Conservation (phyloP, 1,140 invertebrate species). For the Saccostrea glomerata region DNA sequence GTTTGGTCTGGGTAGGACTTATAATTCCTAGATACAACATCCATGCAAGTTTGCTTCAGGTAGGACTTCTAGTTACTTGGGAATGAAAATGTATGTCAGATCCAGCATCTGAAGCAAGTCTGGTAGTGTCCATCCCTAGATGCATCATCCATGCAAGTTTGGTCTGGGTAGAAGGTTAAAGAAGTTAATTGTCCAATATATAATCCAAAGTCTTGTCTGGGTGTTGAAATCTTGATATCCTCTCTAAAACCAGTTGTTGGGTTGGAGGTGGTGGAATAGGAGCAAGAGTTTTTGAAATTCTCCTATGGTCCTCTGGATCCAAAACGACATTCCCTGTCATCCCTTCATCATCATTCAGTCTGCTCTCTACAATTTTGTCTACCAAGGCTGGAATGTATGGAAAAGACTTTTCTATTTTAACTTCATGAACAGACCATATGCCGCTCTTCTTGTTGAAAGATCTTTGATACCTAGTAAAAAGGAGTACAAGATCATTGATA, state of each 20-base stretch:
- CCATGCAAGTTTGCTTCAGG: too few relatives aligned
- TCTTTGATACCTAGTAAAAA: not conserved
- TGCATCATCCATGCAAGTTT: too few relatives aligned
- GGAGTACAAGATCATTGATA: too few relatives aligned
- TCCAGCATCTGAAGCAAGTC: too few relatives aligned
- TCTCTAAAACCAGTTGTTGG: not conserved
- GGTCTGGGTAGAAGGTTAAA: too few relatives aligned
- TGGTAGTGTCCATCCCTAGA: too few relatives aligned
- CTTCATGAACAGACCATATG: conserved; percentile 19
- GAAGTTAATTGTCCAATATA: not conserved
- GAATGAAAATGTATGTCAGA: too few relatives aligned
- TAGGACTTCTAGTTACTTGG: too few relatives aligned
- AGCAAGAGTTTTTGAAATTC: conserved; percentile 28
- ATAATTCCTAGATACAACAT: too few relatives aligned
- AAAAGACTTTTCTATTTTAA: conserved; percentile 28
- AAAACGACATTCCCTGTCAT: conserved; percentile 3
- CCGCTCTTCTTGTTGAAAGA: conserved; percentile 5
- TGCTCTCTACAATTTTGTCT: not conserved
- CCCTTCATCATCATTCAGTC: conserved; percentile 41
- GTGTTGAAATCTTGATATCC: not conserved
- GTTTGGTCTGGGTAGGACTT: too few relatives aligned
- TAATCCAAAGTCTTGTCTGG: not conserved
- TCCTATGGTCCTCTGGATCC: conserved; percentile 45
- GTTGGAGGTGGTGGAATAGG: conserved; percentile 44
- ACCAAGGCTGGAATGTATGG: not conserved